Percentiles rank a stretch among this genome's conserved stretches.
Conservation (phyloP, 2,888 invertebrate species). For the Gari tellinella region DNA sequence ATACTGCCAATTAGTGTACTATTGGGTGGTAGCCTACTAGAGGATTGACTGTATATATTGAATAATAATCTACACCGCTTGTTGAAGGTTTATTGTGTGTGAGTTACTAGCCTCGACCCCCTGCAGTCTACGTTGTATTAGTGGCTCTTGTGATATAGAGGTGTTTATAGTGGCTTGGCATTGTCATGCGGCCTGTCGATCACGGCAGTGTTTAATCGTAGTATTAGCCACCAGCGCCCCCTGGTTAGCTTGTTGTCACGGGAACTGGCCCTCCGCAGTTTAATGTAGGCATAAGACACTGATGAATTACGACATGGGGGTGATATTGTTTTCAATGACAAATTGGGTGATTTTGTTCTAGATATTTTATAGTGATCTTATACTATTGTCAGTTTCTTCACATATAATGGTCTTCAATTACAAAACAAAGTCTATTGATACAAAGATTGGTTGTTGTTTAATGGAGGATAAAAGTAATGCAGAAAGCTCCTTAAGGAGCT, state of each 20-base stretch:
- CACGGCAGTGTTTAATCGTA: slow-evolving; percentile 7
- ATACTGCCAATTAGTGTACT: too few species aligned
- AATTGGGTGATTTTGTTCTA: too few species aligned
- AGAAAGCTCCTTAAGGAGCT: too few species aligned
- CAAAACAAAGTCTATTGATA: too few species aligned
- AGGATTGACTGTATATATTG: too few species aligned
- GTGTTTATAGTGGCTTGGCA: background rate
- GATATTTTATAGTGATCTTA: too few species aligned
- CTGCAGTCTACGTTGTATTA: slow-evolving; percentile 8
- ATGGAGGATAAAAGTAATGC: too few species aligned
- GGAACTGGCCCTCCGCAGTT: slow-evolving; percentile 4
- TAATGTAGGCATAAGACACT: background rate
- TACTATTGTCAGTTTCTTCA: too few species aligned
- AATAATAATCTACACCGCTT: slow-evolving; percentile 38
- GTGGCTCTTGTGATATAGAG: background rate
- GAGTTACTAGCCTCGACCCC: slow-evolving; percentile 31
- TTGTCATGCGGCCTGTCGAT: slow-evolving; percentile 1
- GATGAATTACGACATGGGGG: background rate
- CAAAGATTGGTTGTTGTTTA: too few species aligned
- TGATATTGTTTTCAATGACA: too few species aligned
- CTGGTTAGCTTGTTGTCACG: slow-evolving; percentile 2
- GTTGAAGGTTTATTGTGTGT: slow-evolving; percentile 41
- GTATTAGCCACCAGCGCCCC: slow-evolving; percentile 6
- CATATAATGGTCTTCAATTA: too few species aligned
- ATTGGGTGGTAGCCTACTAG: too few species aligned